Evolutionary conservation across 2,113 vertebrate species (phyloP).

Genomic region (Toxotes chatareus): DNA sequence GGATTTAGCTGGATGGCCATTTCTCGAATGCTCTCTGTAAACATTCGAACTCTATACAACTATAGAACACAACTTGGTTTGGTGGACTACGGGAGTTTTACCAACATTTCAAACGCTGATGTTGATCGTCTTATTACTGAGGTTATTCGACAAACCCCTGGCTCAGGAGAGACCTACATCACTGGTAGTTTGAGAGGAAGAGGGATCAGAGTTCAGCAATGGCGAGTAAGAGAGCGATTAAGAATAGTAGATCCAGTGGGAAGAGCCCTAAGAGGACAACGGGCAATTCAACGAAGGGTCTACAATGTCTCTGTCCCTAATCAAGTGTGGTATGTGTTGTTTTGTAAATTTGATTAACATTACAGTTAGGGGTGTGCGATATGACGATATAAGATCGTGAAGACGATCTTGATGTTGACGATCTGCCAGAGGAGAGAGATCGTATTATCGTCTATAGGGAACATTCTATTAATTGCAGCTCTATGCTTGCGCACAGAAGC

Average conservation of each 20-base stretch:
- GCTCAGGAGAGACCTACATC: conserved; percentile 11
- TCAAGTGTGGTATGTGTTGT: conserved; percentile 19
- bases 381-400: no score
- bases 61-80: conserved; percentile 17
- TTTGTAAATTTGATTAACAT: neutral
- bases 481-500: no score
- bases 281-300: conserved; percentile 18
- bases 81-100: conserved; percentile 12
- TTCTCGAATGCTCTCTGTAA: conserved; percentile 19
- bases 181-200: conserved; percentile 21
- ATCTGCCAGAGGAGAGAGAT: no score
- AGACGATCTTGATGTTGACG: no score
- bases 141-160: conserved; percentile 18
- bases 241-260: conserved; percentile 17
- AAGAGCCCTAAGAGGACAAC: neutral
- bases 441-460: no score
- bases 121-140: conserved; percentile 7
- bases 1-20: conserved; percentile 37
- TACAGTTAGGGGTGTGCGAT: no score
- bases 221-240: neutral
- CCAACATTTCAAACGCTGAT: neutral
- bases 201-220: conserved; percentile 12
- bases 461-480: no score
- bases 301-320: conserved; percentile 23
- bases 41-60: conserved; percentile 27